Evolutionary conservation across 1,140 invertebrate species (phyloP).

Genomic region (Aphaenogaster ashmeadi): DNA sequence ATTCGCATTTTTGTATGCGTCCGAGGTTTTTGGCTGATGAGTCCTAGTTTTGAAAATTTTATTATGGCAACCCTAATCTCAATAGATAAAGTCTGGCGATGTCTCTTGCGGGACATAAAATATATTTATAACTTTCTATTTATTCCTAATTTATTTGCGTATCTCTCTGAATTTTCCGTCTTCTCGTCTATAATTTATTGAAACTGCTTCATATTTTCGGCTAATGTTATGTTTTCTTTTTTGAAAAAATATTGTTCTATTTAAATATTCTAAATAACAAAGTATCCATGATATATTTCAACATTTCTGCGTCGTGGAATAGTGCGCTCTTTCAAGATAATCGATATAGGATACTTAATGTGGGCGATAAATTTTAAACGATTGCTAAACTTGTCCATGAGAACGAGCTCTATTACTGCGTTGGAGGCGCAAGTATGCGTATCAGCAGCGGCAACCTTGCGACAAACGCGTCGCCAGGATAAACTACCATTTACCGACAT

Average conservation of each 20-base stretch:
- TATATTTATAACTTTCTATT: background rate
- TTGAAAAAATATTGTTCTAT: background rate
- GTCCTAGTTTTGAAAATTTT: too few species aligned
- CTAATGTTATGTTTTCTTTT: background rate
- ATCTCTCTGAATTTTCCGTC: background rate
- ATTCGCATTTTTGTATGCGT: too few species aligned
- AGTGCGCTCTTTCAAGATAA: background rate
- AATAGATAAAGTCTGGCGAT: background rate
- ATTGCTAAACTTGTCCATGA: background rate
- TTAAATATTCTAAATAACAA: background rate
- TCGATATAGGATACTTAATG: background rate
- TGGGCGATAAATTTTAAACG: slow-evolving; percentile 2
- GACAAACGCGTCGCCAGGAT: slow-evolving; percentile 11
- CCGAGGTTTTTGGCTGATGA: too few species aligned
- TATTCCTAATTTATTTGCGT: background rate
- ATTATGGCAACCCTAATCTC: too few species aligned
- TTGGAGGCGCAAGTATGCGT: background rate
- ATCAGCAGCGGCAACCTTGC: slow-evolving; percentile 10
- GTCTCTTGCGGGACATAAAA: background rate
- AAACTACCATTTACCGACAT: slow-evolving; percentile 49
- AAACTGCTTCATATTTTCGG: background rate
- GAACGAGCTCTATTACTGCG: background rate
- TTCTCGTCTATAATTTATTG: background rate
- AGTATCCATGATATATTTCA: background rate
- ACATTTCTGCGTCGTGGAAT: background rate